These are phyloP conservation scores for Pithys albifrons DNA, from an alignment of 2,113 vertebrate genomes.

Conservation along the genomic window DNA sequence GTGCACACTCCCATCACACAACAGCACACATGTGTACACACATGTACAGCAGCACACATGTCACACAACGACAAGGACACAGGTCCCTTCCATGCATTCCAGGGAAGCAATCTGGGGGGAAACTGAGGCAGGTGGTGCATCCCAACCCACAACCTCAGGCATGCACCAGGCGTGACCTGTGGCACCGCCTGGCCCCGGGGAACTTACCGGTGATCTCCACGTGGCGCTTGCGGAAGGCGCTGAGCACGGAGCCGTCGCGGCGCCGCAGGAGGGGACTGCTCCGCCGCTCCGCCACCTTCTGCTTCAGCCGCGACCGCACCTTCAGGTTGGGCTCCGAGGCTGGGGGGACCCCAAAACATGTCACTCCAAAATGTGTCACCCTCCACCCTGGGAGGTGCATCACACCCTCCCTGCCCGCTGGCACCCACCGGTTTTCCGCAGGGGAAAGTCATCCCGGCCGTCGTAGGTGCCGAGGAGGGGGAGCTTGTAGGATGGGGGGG, in stretches of 20 bases:
- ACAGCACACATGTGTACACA: background rate
- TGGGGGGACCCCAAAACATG: background rate
- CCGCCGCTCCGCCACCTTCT: slow-evolving; percentile 93
- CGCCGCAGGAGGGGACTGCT: slow-evolving; percentile 92
- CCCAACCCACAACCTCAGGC: background rate
- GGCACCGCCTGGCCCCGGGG: too few relatives aligned
- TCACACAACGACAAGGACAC: background rate
- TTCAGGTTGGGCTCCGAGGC: slow-evolving; percentile 97
- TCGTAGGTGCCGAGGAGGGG: slow-evolving; percentile 89
- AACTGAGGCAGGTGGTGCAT: background rate
- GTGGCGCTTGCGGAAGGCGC: slow-evolving; percentile 92
- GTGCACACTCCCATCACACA: background rate
- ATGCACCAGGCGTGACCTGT: background rate
- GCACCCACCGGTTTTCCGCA: slow-evolving; percentile 89
- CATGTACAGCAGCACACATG: background rate
- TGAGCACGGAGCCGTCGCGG: slow-evolving; percentile 93
- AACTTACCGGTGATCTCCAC: slow-evolving; percentile 81
- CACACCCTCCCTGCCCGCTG: accelerated
- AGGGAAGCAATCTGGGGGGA: background rate
- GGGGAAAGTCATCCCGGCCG: slow-evolving; percentile 91
- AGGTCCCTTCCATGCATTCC: accelerated
- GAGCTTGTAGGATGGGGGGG: slow-evolving; percentile 84
- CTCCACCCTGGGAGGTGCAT: too few relatives aligned
- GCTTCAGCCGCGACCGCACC: slow-evolving; percentile 94
- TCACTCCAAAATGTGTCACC: background rate